A percentile compares a stretch with the other conserved stretches of the same genome.
These are phyloP conservation scores for Bovichtus diacanthus DNA, from an alignment of 2,797 vertebrate genomes.

Conservation along the genomic window DNA sequence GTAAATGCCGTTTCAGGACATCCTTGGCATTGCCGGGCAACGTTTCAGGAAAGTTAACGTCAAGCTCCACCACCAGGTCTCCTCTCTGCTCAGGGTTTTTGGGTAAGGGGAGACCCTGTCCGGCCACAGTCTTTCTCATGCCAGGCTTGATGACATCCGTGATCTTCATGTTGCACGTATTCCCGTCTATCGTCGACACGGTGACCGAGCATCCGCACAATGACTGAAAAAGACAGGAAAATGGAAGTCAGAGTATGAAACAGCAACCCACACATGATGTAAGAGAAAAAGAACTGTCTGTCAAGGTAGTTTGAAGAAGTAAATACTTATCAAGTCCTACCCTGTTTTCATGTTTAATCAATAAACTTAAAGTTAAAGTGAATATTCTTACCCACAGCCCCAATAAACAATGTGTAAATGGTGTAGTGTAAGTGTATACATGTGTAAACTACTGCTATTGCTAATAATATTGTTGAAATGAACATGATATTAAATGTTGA, in stretches of 20 bases:
- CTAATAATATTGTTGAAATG: background rate
- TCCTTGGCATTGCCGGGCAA: slow-evolving; percentile 96
- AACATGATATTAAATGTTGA: background rate
- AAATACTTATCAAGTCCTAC: no score
- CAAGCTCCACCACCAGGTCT: slow-evolving; percentile 98
- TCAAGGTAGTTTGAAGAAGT: no score
- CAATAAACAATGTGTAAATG: no score
- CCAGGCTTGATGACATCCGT: slow-evolving; percentile 98
- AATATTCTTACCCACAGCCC: no score
- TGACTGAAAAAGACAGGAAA: slow-evolving; percentile 85
- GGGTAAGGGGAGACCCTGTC: slow-evolving; percentile 96
- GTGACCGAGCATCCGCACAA: slow-evolving; percentile 96
- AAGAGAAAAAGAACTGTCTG: slow-evolving; percentile 19
- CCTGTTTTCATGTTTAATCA: no score
- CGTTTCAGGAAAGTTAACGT: slow-evolving; percentile 95
- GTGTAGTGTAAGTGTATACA: background rate
- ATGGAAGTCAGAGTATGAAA: slow-evolving; percentile 25
- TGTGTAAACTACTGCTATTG: background rate
- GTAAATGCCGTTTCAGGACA: slow-evolving; percentile 96
- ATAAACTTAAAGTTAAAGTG: no score
- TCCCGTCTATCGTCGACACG: slow-evolving; percentile 96
- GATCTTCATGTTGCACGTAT: slow-evolving; percentile 96
- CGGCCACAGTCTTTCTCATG: slow-evolving; percentile 95
- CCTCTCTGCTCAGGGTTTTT: slow-evolving; percentile 97
- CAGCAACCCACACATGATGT: slow-evolving; percentile 25